These are phyloP conservation scores for Lydus trimaculatus DNA, from an alignment of 2,888 invertebrate genomes.

Conservation along the genomic window DNA sequence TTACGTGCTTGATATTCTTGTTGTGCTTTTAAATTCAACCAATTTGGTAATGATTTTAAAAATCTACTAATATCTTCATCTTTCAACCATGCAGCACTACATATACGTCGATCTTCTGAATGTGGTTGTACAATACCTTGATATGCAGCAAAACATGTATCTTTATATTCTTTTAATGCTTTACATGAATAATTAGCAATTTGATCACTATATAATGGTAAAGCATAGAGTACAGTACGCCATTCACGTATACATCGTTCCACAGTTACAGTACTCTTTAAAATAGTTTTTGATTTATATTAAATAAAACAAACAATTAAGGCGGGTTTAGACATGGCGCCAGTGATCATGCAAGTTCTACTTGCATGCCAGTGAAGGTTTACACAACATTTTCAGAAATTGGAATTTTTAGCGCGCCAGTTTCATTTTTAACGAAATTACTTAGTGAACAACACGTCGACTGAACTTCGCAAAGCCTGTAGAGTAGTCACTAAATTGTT, in stretches of 20 bases:
- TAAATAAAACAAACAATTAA: not conserved
- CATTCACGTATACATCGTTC: slow-evolving; percentile 73
- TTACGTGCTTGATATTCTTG: slow-evolving; percentile 58
- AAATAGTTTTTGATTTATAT: slow-evolving; percentile 29
- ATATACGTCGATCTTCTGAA: slow-evolving; percentile 78
- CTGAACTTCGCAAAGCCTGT: no score
- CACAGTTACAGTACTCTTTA: slow-evolving; percentile 76
- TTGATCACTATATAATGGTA: slow-evolving; percentile 78
- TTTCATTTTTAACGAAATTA: no score
- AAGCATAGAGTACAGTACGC: slow-evolving; percentile 70
- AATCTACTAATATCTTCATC: slow-evolving; percentile 95
- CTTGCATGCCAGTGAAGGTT: no score
- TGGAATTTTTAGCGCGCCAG: no score
- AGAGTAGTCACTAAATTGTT: no score
- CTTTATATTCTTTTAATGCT: slow-evolving; percentile 75
- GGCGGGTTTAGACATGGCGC: no score
- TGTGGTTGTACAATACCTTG: slow-evolving; percentile 79
- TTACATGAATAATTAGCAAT: slow-evolving; percentile 76
- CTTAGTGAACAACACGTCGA: no score
- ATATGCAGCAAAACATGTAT: slow-evolving; percentile 78
- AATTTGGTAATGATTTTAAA: slow-evolving; percentile 85
- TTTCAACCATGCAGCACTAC: slow-evolving; percentile 88
- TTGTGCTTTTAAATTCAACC: slow-evolving; percentile 71
- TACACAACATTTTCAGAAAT: no score
- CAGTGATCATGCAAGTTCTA: no score